Evolutionary conservation across 2,113 vertebrate species (phyloP), one percentile per base, ranked within the genome.

Genomic region (Notarius quadriscutis): DNA sequence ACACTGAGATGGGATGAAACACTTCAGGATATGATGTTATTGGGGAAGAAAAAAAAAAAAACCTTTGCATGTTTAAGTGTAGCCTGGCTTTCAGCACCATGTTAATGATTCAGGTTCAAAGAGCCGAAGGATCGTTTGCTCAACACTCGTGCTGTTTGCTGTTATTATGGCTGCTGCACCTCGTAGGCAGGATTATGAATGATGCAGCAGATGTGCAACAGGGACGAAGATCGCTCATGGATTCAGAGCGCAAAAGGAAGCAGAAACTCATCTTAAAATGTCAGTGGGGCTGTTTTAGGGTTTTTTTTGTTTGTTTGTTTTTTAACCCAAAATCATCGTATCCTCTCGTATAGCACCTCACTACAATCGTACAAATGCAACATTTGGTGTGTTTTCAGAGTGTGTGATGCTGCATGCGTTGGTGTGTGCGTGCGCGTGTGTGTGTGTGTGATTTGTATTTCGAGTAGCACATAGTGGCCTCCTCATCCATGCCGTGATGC

Each of bases 381-480:
- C 14, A 22, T 53, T 25, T 53, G 74, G 20, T 50, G 34, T 22
- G 48, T 25, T 77, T 25, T 77, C 48, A 6, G 11, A n/a, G 48
- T 12, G n/a, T n/a, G 74, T 74, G 27, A 12, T 41, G 51, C 83
- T 8, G 25, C 20, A 55, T 30, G 41, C 34, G 51, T 18, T 69
- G 34, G 69, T 41, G 69, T 72, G 69, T 51, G 74, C n/a, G 74
- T 50, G 41, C 50, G 71, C 48, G 71, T 74, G 71, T 74, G 41
- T 74, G 71, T 75, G 72, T 50, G 77, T 17, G 48, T 58, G 25
- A 86, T 90, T 90, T 84, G 84, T 88, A 90, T 90, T 90, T 86
- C 9, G 69, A 88, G 84, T 18, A 88, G 81, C 79, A 74, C 85
- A 84, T 62, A 77, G 87, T 65, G 51, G 72, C 77, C 85, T 84